Percentiles rank a stretch among this genome's conserved stretches.
These are phyloP conservation scores for Microtus obscurus DNA, from an alignment of 2,797 vertebrate genomes.

Conservation along the genomic window DNA sequence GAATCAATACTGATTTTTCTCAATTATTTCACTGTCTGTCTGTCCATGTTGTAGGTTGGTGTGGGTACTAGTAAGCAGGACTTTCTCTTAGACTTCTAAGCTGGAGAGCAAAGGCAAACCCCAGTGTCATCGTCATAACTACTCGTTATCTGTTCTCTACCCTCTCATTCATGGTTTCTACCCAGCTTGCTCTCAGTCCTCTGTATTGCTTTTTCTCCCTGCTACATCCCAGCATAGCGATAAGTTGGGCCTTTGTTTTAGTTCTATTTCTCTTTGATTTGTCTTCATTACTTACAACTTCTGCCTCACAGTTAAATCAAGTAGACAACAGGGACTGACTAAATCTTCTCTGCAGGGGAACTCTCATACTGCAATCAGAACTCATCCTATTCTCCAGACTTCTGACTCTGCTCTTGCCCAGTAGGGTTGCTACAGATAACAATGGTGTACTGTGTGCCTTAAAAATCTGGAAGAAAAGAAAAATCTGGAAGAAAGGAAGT, in stretches of 20 bases:
- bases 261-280: not conserved
- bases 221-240: not conserved
- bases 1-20: not conserved
- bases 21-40: not conserved
- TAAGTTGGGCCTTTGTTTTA: not conserved
- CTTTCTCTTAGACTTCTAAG: not conserved
- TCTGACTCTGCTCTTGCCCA: not conserved
- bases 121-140: too few relatives aligned
- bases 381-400: not conserved
- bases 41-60: not conserved
- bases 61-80: not conserved
- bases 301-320: not conserved
- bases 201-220: not conserved
- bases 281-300: not conserved
- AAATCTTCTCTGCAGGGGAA: not conserved
- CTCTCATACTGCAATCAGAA: not conserved
- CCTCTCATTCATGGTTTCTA: not conserved
- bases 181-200: not conserved
- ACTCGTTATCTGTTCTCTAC: not conserved
- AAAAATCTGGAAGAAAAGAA: not conserved
- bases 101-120: not conserved
- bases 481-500: not conserved
- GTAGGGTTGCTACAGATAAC: not conserved
- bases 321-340: not conserved
- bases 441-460: not conserved